Conservation (phyloP, 2,797 vertebrate species). For the Hemibagrus guttatus region DNA sequence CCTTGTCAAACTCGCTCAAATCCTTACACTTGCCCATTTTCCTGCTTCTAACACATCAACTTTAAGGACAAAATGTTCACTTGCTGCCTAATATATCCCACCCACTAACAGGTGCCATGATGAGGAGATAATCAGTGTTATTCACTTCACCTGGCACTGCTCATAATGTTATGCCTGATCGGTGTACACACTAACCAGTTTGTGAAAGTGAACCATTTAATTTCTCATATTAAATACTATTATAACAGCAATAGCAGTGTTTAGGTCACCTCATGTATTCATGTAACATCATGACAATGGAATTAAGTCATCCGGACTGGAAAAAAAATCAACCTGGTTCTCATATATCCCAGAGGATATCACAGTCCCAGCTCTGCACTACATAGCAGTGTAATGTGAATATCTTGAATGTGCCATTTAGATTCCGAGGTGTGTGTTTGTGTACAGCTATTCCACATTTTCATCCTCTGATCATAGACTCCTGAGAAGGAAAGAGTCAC, state of each 20-base stretch:
- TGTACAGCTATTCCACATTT: background rate
- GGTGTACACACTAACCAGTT: too few relatives aligned
- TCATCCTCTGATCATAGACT: background rate
- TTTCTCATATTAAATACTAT: background rate
- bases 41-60: too few relatives aligned
- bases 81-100: too few relatives aligned
- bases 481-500: background rate
- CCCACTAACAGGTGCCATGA: too few relatives aligned
- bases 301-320: background rate
- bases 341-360: background rate
- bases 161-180: too few relatives aligned
- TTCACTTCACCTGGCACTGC: too few relatives aligned
- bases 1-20: too few relatives aligned
- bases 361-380: background rate
- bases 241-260: background rate
- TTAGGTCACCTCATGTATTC: background rate
- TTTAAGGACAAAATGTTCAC: too few relatives aligned
- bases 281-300: background rate
- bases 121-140: too few relatives aligned
- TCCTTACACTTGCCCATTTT: too few relatives aligned
- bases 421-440: background rate
- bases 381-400: background rate
- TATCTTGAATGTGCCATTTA: background rate
- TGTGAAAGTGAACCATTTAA: background rate
- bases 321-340: background rate